Evolutionary conservation across 2,797 vertebrate species (phyloP).

Genomic region (Hydrocynus forskahlii): DNA sequence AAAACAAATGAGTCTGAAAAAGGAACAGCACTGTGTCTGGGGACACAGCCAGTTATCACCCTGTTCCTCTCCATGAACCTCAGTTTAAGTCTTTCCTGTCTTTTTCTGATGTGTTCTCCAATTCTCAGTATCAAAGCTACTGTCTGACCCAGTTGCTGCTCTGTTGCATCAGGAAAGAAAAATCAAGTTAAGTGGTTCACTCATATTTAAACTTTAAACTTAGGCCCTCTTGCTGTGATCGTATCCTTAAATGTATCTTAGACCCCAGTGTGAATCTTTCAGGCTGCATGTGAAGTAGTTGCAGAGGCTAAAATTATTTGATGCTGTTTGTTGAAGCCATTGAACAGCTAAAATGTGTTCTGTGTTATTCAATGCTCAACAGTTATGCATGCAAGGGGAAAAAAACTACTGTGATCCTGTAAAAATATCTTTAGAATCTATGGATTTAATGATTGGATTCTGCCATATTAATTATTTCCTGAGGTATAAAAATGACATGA

Average conservation of each 20-base stretch:
- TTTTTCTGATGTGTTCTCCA: not conserved
- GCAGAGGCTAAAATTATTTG: slow-evolving; percentile 21
- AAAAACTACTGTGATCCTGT: not conserved
- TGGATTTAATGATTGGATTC: slow-evolving; percentile 2
- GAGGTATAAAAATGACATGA: too few species aligned
- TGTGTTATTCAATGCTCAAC: slow-evolving; percentile 41
- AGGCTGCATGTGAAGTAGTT: not conserved
- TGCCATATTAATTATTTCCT: too few species aligned
- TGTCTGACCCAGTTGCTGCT: slow-evolving; percentile 33
- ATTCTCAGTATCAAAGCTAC: not conserved
- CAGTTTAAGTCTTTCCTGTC: not conserved
- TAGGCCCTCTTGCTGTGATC: slow-evolving; percentile 10
- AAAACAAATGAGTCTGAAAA: not conserved
- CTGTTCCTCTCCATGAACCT: too few species aligned
- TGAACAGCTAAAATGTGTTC: slow-evolving; percentile 29
- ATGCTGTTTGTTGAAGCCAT: slow-evolving; percentile 36
- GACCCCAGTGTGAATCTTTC: not conserved
- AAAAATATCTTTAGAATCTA: slow-evolving; percentile 22
- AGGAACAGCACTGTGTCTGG: not conserved
- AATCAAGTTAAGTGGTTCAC: slow-evolving; percentile 16
- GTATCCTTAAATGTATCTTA: not conserved
- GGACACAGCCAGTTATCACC: too few species aligned
- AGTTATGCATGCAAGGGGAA: slow-evolving; percentile 29
- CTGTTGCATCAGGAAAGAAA: slow-evolving; percentile 37
- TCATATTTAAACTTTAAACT: slow-evolving; percentile 25